Evolutionary conservation across 2,888 invertebrate genomes (phyloP).

Genomic region (Hyppa rectilinea): DNA sequence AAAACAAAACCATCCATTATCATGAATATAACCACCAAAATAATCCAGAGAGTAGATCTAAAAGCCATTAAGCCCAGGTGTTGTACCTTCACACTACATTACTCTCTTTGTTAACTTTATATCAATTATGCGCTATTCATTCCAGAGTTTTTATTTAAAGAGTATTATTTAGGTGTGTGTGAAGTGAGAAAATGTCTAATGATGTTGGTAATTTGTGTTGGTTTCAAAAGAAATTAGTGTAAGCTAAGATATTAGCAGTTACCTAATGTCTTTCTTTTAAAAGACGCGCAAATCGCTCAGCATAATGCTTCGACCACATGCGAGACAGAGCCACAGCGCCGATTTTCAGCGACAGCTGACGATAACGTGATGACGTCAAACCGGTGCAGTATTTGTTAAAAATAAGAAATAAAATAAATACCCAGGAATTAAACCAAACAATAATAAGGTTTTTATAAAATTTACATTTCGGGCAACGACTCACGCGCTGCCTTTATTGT

Average conservation of each 20-base stretch:
- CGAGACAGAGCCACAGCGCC: too few species aligned
- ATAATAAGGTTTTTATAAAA: too few species aligned
- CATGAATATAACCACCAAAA: neutral
- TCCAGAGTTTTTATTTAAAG: slow-evolving; percentile 6
- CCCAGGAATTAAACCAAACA: too few species aligned
- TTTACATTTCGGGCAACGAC: too few species aligned
- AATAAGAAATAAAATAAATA: too few species aligned
- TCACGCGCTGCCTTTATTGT: too few species aligned
- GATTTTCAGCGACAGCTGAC: too few species aligned
- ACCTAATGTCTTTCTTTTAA: neutral
- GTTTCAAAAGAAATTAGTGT: neutral
- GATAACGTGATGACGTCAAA: too few species aligned
- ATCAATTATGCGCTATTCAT: slow-evolving; percentile 49
- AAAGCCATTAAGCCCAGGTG: slow-evolving; percentile 60
- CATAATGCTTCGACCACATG: too few species aligned
- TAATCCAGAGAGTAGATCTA: slow-evolving; percentile 15
- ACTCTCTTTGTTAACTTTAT: slow-evolving; percentile 51
- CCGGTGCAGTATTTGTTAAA: too few species aligned
- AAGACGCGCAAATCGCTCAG: too few species aligned
- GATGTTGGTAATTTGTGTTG: slow-evolving; percentile 1
- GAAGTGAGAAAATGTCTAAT: neutral
- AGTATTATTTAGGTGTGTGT: neutral
- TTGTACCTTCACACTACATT: slow-evolving; percentile 49
- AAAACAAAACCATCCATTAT: slow-evolving; percentile 7
- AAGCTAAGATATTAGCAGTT: neutral